Percentiles rank a stretch among this genome's conserved stretches.
These are phyloP conservation scores for Rhingia campestris DNA, from an alignment of 2,888 invertebrate species.

Conservation along the genomic window DNA sequence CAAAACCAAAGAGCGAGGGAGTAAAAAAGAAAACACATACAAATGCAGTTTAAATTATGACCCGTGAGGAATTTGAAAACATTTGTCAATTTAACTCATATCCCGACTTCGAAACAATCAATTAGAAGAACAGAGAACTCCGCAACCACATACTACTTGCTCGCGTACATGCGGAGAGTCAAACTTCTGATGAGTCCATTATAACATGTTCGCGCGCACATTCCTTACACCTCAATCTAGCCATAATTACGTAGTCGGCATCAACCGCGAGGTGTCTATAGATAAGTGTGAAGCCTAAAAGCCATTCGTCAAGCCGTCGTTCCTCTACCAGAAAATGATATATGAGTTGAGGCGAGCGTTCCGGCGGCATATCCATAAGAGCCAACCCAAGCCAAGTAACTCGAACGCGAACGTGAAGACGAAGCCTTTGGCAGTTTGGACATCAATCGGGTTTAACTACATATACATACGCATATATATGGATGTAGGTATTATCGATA, in stretches of 20 bases:
- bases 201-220: conserved; percentile 73
- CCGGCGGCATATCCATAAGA: conserved; percentile 66
- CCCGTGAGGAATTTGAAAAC: conserved; percentile 56
- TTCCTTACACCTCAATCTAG: conserved; percentile 74
- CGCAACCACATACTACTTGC: conserved; percentile 63
- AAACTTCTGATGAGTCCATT: conserved; percentile 74
- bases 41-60: conserved; percentile 46
- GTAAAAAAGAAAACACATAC: conserved; percentile 11
- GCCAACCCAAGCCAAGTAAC: not conserved
- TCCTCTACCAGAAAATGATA: conserved; percentile 74
- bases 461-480: conserved; percentile 26
- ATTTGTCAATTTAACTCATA: conserved; percentile 68
- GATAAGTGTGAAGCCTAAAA: conserved; percentile 74
- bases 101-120: conserved; percentile 67
- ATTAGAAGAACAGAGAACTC: conserved; percentile 68
- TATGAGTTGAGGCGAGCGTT: conserved; percentile 71
- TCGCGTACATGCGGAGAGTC: conserved; percentile 35
- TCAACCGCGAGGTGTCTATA: conserved; percentile 73
- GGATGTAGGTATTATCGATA: conserved; percentile 63
- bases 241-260: conserved; percentile 74
- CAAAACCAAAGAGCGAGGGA: not conserved
- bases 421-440: conserved; percentile 71
- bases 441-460: conserved; percentile 68
- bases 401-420: conserved; percentile 45
- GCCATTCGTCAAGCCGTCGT: conserved; percentile 75